These are phyloP conservation scores for Sisyra terminalis DNA, from an alignment of 2,888 invertebrate species.

Conservation along the genomic window DNA sequence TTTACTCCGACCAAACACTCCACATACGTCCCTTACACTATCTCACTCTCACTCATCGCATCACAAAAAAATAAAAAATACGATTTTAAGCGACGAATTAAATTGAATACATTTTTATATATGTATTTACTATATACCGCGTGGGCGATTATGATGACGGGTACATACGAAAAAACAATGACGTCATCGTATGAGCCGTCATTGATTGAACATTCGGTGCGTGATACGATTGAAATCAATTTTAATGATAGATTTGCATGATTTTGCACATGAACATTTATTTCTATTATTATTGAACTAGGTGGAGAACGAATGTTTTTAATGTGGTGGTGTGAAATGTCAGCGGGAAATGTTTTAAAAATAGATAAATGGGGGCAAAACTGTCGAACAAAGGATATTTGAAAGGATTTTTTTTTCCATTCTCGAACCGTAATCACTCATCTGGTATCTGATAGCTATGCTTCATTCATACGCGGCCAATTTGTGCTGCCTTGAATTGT, in stretches of 20 bases:
- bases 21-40: not conserved
- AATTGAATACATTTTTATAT: not conserved
- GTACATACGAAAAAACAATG: conserved; percentile 12
- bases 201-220: conserved; percentile 9
- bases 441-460: too few relatives aligned
- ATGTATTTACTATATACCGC: conserved; percentile 9
- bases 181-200: conserved; percentile 18
- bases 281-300: too few relatives aligned
- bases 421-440: too few relatives aligned
- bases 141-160: conserved; percentile 13
- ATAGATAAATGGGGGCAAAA: too few relatives aligned
- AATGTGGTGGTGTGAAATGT: too few relatives aligned
- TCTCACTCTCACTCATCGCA: not conserved
- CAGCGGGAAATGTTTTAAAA: too few relatives aligned
- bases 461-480: too few relatives aligned
- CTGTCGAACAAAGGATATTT: too few relatives aligned
- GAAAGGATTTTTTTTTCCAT: too few relatives aligned
- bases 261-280: not conserved
- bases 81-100: not conserved
- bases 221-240: not conserved
- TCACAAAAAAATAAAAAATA: not conserved
- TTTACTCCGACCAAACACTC: too few relatives aligned
- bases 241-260: not conserved
- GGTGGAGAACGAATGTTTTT: too few relatives aligned
- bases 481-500: too few relatives aligned